phyloP scores from a whole-genome alignment of 2,888 invertebrate genomes.

The Epinotia ramella region DNA sequence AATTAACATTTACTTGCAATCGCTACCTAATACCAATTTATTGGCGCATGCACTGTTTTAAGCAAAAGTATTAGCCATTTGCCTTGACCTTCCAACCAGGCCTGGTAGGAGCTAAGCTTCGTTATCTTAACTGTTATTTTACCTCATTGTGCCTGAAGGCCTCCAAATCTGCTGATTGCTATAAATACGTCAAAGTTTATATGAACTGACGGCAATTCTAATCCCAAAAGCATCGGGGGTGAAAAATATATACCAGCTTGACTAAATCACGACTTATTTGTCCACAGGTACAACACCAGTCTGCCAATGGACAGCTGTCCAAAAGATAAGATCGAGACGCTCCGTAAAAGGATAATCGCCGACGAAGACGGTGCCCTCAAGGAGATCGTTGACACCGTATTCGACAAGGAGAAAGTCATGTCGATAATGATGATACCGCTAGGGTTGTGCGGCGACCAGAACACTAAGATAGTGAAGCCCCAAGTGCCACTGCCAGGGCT shows the following conservation, averaged over 20 bases:
- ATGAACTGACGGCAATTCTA: too few species aligned
- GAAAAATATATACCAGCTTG: neutral
- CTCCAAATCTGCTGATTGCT: neutral
- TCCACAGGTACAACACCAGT: slow-evolving; percentile 89
- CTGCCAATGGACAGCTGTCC: slow-evolving; percentile 91
- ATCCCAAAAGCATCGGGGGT: too few species aligned
- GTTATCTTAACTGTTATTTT: neutral
- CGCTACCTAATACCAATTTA: too few species aligned
- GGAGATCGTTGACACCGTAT: slow-evolving; percentile 87
- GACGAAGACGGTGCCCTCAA: slow-evolving; percentile 82
- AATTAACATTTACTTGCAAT: too few species aligned
- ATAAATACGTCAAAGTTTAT: too few species aligned
- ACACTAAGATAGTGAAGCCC: slow-evolving; percentile 69
- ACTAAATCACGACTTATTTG: slow-evolving; percentile 1
- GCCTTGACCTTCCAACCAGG: neutral
- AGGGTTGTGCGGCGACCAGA: slow-evolving; percentile 85
- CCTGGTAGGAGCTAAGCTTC: neutral
- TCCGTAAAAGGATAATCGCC: slow-evolving; percentile 89
- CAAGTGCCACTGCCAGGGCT: slow-evolving; percentile 60
- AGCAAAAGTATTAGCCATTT: neutral
- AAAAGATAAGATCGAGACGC: slow-evolving; percentile 89
- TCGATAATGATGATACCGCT: slow-evolving; percentile 86
- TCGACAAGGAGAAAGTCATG: slow-evolving; percentile 89
- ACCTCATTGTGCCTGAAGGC: neutral
- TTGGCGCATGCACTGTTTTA: too few species aligned